Base-by-base conservation (phyloP, 2,888 invertebrate genomes). In the Shargacucullia verbasci region DNA sequence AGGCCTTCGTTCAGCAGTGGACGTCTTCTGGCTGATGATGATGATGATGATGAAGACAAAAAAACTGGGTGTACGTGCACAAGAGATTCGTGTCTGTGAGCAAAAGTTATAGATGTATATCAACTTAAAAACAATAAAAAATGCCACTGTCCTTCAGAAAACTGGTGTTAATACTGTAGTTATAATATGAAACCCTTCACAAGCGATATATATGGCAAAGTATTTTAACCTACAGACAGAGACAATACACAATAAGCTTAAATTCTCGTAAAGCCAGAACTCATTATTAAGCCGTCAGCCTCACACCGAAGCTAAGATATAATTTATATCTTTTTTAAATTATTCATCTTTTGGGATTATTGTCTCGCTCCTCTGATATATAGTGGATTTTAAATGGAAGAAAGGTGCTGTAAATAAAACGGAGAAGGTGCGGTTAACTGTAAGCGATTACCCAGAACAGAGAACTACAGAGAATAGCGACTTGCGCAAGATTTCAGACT, bases 311-410 rank as follows among this genome's bases (percentile, higher is more conserved):
- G 20, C 38, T 35, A 46, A 69, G 60, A 69, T 35, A 41, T 44
- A 60, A 60, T 60, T 70, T 68, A 69, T 68, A 33, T 14, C 11
- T 49, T 14, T 55, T n/a, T 53, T 20, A 68, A 59, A 48, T 55
- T 37, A 64, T 69, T 64, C 41, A 59, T 64, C 45, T 59, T 68
- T 69, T 38, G 31, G 33, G 13, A 40, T 52, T 37, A 55, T 39
- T 50, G 44, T 13, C 40, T 11, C 31, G 41, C 31, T 38, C 27
- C n/a, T 38, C 47, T 54, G 50, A 47, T 50, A 46, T 45, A 53
- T 40, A 20, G 38, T 12, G 48, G 37, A 63, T 44, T 63, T 41
- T 62, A 50, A 38, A 53, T 52, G 37, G 27, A 34, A 39, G 35
- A 34, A 35, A 35, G 15, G 10, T 11, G 44, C 9, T 20, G 37